Evolutionary conservation across 1,140 invertebrate genomes (phyloP).

Genomic region (Temnothorax nylanderi): DNA sequence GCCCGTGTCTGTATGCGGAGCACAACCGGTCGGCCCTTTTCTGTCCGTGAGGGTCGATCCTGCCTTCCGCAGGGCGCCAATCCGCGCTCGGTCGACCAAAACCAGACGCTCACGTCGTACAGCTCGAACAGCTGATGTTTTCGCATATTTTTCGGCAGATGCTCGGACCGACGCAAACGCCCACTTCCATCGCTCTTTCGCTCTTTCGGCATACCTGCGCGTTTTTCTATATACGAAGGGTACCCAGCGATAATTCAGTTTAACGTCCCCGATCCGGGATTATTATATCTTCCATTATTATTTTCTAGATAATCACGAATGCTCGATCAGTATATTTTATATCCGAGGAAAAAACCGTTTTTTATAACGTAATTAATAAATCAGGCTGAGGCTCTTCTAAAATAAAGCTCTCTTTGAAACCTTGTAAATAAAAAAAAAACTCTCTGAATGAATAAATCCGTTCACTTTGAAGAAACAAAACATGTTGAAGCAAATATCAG

Average conservation of each 20-base stretch:
- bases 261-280: slow-evolving; percentile 16
- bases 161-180: slow-evolving; percentile 65
- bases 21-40: slow-evolving; percentile 55
- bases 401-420: background rate
- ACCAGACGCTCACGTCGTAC: slow-evolving; percentile 40
- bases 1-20: slow-evolving; percentile 11
- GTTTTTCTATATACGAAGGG: slow-evolving; percentile 22
- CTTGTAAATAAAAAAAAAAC: background rate
- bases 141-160: slow-evolving; percentile 79
- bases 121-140: slow-evolving; percentile 77
- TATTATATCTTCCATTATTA: slow-evolving; percentile 28
- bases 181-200: slow-evolving; percentile 43
- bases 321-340: background rate
- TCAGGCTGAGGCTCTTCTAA: background rate
- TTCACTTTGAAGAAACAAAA: background rate
- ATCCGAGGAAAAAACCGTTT: background rate
- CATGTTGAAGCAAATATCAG: background rate
- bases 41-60: slow-evolving; percentile 42
- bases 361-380: background rate
- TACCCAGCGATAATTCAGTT: slow-evolving; percentile 2
- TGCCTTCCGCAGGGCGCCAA: slow-evolving; percentile 50
- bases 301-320: slow-evolving; percentile 6
- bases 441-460: background rate
- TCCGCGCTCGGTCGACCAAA: slow-evolving; percentile 32
- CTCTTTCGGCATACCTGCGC: slow-evolving; percentile 14